These are phyloP conservation scores for Probosciger aterrimus DNA, from an alignment of 2,113 vertebrate genomes.

Conservation along the genomic window DNA sequence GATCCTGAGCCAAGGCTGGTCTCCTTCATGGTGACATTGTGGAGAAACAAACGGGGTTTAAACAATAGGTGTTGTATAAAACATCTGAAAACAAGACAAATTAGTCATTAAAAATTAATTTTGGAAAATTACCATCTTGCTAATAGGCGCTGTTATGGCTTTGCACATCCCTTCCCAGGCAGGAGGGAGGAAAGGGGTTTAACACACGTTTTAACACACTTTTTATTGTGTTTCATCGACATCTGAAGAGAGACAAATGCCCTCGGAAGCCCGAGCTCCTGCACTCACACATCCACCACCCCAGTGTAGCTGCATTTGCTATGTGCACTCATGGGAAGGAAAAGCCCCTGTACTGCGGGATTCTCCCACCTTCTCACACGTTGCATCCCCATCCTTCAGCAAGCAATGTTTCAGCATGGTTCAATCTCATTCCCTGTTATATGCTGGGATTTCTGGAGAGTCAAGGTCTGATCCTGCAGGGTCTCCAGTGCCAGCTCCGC, in stretches of 20 bases:
- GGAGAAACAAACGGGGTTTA: background rate
- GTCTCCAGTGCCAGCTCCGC: background rate
- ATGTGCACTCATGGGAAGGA: background rate
- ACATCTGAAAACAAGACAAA: conserved; percentile 46
- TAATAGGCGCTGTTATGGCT: background rate
- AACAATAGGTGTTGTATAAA: conserved; percentile 28
- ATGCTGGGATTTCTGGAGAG: accelerated
- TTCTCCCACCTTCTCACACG: background rate
- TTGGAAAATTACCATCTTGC: conserved; percentile 44
- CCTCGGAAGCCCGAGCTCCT: background rate
- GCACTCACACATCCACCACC: background rate
- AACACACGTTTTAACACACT: background rate
- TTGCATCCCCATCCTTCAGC: background rate
- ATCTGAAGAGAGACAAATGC: background rate
- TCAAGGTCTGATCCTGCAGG: accelerated
- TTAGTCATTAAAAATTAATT: conserved; percentile 67
- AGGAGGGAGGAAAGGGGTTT: background rate
- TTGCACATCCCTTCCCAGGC: background rate
- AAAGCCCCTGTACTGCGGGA: accelerated
- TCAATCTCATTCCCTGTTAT: accelerated
- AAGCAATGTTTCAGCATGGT: accelerated
- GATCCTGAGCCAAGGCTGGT: background rate
- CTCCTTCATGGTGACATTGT: background rate
- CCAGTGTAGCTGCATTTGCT: accelerated
- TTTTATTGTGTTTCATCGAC: background rate